These are phyloP conservation scores for Botia kubotai DNA, from an alignment of 2,797 vertebrate species.

Conservation along the genomic window DNA sequence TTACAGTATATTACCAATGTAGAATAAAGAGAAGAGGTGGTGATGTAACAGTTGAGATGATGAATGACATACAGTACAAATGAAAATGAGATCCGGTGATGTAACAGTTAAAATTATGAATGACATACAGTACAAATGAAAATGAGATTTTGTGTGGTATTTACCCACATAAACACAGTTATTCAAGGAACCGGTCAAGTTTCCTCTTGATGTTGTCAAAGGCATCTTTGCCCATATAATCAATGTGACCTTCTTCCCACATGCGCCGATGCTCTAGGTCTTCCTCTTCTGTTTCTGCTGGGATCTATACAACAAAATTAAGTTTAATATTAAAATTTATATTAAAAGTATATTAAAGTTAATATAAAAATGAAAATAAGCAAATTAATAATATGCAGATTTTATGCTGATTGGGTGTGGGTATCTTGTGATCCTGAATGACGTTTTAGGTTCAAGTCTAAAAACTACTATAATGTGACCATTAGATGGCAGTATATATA, in stretches of 20 bases:
- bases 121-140: conserved; percentile 4
- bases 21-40: neutral
- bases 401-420: neutral
- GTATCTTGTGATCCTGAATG: neutral
- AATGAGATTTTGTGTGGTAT: neutral
- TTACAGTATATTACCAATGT: conserved; percentile 15
- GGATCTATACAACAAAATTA: conserved; percentile 37
- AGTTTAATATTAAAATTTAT: neutral
- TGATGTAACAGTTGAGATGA: conserved; percentile 8
- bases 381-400: neutral
- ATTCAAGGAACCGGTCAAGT: conserved; percentile 79
- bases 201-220: conserved; percentile 80
- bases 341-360: no score
- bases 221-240: conserved; percentile 82
- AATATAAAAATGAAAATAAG: no score
- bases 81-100: neutral
- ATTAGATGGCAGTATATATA: conserved; percentile 47
- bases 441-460: neutral
- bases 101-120: conserved; percentile 7
- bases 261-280: conserved; percentile 72
- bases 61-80: conserved; percentile 13
- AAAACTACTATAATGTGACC: conserved; percentile 6
- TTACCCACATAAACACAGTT: conserved; percentile 35
- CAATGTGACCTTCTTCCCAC: conserved; percentile 78
- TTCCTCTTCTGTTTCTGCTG: conserved; percentile 59